Conservation (phyloP, 1,140 invertebrate genomes). For the Brachionus paranguensis region DNA sequence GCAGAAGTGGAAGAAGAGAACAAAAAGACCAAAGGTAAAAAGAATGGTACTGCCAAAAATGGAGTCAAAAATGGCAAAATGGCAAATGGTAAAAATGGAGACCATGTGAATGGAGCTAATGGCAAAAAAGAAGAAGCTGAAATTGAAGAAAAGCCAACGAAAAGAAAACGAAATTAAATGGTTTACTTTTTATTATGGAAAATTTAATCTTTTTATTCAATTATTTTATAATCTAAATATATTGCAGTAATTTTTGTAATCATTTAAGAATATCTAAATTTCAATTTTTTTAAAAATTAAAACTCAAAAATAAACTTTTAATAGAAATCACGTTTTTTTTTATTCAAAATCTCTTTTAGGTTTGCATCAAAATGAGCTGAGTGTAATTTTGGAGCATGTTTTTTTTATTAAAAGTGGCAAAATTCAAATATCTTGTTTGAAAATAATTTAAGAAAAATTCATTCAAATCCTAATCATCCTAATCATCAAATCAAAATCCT, state of each 20-base stretch:
- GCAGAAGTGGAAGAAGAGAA: constrained; percentile 21
- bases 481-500: too few species aligned
- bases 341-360: too few species aligned
- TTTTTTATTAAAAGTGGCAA: background rate
- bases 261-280: background rate
- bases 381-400: too few species aligned
- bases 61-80: constrained; percentile 32
- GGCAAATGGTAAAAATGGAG: constrained; percentile 20
- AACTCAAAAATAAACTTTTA: background rate
- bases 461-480: too few species aligned
- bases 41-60: background rate
- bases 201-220: background rate
- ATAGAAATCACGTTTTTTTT: background rate
- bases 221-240: background rate
- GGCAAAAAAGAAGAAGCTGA: constrained; percentile 16
- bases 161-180: background rate
- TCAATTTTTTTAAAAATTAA: background rate
- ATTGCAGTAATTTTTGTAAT: background rate
- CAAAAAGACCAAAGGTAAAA: background rate
- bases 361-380: too few species aligned
- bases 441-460: too few species aligned
- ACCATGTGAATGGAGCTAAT: constrained; percentile 7
- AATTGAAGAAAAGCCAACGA: constrained; percentile 9
- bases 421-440: too few species aligned
- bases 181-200: background rate